Conservation (phyloP, 2,888 invertebrate genomes). For the Ommatoiulus sabulosus region DNA sequence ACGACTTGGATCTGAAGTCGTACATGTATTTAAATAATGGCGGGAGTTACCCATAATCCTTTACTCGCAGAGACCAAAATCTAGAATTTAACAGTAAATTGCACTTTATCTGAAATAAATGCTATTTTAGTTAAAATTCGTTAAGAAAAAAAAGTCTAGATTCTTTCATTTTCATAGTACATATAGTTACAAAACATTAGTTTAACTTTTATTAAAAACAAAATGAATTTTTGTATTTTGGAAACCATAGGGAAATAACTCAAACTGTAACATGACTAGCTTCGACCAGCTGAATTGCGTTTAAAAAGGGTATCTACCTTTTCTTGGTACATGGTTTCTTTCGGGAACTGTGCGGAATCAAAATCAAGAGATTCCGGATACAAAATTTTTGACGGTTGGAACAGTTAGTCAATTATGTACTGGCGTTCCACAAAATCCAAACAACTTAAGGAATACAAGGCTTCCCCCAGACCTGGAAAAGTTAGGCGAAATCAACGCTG, state of each 20-base stretch:
- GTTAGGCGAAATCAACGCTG: too few relatives aligned
- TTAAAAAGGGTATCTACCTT: conserved; percentile 55
- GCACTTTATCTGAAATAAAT: not conserved
- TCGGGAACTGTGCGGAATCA: conserved; percentile 57
- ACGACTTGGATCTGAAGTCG: too few relatives aligned
- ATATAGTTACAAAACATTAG: not conserved
- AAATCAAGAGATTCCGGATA: conserved; percentile 59
- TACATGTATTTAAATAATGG: conserved; percentile 59
- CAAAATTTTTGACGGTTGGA: conserved; percentile 55
- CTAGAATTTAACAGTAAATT: not conserved
- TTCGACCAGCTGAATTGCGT: not conserved
- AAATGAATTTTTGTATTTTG: too few relatives aligned
- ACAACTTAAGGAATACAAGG: not conserved
- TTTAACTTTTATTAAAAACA: too few relatives aligned
- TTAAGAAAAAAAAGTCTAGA: not conserved
- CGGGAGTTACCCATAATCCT: conserved; percentile 1
- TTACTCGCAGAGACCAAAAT: not conserved
- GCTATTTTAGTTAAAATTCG: not conserved
- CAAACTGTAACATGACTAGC: not conserved
- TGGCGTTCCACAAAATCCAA: conserved; percentile 51
- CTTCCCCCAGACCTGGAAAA: too few relatives aligned
- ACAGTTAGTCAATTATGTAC: conserved; percentile 54
- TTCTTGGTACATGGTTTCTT: conserved; percentile 54
- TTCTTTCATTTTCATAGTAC: not conserved
- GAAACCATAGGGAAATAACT: not conserved